Evolutionary conservation across 2,888 invertebrate genomes (phyloP).

Genomic region (Terebella lapidaria): DNA sequence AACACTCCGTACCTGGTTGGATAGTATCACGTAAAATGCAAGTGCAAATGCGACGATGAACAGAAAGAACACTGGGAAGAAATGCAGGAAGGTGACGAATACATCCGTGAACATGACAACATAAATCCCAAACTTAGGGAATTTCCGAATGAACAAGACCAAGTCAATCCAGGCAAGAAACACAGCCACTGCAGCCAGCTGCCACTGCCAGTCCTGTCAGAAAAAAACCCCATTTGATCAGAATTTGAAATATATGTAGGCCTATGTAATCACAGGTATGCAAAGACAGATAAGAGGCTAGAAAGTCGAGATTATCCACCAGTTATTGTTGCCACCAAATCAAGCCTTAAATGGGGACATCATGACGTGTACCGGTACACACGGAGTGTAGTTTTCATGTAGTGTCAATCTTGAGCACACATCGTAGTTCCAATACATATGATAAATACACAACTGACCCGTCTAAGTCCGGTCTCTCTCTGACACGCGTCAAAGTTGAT

Average conservation of each 20-base stretch:
- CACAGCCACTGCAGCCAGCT: conserved; percentile 54
- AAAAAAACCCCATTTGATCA: too few species aligned
- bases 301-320: too few species aligned
- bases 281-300: too few species aligned
- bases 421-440: too few species aligned
- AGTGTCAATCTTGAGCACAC: too few species aligned
- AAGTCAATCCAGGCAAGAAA: conserved; percentile 55
- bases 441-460: conserved; percentile 43
- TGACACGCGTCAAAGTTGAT: conserved; percentile 54
- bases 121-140: conserved; percentile 44
- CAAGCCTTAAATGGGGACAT: too few species aligned
- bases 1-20: conserved; percentile 45
- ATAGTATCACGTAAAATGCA: conserved; percentile 43
- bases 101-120: conserved; percentile 53
- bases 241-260: too few species aligned
- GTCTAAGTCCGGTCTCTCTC: conserved; percentile 49
- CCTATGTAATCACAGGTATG: too few species aligned
- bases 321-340: too few species aligned
- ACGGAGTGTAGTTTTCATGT: too few species aligned
- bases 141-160: conserved; percentile 50
- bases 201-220: conserved; percentile 56
- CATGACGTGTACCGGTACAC: too few species aligned
- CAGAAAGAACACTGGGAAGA: conserved; percentile 50
- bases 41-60: conserved; percentile 51
- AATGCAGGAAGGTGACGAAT: conserved; percentile 46